Base-by-base conservation (phyloP, 2,797 vertebrate genomes). In the Platalea minor region DNA sequence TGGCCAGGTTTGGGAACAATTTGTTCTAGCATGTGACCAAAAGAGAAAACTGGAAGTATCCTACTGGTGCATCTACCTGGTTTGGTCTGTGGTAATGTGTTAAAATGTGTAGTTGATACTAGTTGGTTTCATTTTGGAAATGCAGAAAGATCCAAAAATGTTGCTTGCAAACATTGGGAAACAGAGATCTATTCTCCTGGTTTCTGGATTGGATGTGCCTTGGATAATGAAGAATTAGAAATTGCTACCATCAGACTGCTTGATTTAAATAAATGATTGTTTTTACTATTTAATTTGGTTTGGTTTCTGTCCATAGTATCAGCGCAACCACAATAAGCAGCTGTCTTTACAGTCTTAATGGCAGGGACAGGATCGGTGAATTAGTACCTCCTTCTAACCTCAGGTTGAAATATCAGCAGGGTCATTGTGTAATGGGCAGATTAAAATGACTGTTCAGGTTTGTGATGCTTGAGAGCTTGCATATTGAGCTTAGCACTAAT, bases 191-290 rank as follows among this genome's bases (percentile, higher is more conserved):
- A 1, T 83, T 92, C 76, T 80, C 14, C 45, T 86, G 46, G 7
- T 91, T 94, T 94, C 60, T 92, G 89, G 73, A 43, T 81, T 85
- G 73, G 46, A 54, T 89, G 20, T 41, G 28, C 78, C 69, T 93
- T 92, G 72, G 79, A 86, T 94, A 84, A 88, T 21, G 72, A 94
- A 72, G 74, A 91, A 85, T 63, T 93, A 73, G 43, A 87, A 91
- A 91, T 69, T 91, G 59, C 63, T 88, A 60, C 70, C 73, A 91
- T 96, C 79, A 94, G 73, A 91, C 93, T 95, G 85, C 80, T 82
- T 93, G 13, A 88, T 94, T 96, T 91, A 91, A 96, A 92, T 90
- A 95, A 94, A 89, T 89, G 5, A 46, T 88, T 95, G 76, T 17
- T 91, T 95, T 91, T 86, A 48, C 37, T 69, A n/a, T 81, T 93